Evolutionary conservation across 2,113 vertebrate species (phyloP).

Genomic region (Nesogale talazaci): DNA sequence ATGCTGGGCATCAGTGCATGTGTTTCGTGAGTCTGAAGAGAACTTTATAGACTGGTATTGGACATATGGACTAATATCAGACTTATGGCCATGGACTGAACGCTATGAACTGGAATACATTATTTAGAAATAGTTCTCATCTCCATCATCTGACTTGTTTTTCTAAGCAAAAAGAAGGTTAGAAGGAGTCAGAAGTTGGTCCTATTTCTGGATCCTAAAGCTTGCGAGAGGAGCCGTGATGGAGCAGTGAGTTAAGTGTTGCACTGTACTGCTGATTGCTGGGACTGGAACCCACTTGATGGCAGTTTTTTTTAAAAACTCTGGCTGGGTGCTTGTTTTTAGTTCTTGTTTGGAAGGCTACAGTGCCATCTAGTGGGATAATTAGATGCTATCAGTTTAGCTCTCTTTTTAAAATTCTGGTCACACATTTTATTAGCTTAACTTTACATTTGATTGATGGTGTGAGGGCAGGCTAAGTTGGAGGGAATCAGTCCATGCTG

Average conservation of each 20-base stretch:
- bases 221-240: no score
- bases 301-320: no score
- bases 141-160: not conserved
- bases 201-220: not conserved
- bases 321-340: not conserved
- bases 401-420: not conserved
- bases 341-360: slow-evolving; percentile 26
- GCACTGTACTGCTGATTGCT: no score
- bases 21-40: no score
- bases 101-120: not conserved
- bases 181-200: not conserved
- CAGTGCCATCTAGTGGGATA: slow-evolving; percentile 85
- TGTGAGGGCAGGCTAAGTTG: not conserved
- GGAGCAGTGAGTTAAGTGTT: no score
- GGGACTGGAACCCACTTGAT: no score
- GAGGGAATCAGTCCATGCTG: not conserved
- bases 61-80: no score
- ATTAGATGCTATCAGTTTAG: not conserved
- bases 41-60: no score
- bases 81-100: no score
- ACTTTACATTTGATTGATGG: not conserved
- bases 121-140: not conserved
- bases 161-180: not conserved
- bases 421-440: rapidly evolving
- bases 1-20: no score